Percentiles rank a stretch among this genome's conserved stretches.
Evolutionary conservation across 2,797 vertebrate genomes (phyloP).

Genomic region (Enteromius viviparus): DNA sequence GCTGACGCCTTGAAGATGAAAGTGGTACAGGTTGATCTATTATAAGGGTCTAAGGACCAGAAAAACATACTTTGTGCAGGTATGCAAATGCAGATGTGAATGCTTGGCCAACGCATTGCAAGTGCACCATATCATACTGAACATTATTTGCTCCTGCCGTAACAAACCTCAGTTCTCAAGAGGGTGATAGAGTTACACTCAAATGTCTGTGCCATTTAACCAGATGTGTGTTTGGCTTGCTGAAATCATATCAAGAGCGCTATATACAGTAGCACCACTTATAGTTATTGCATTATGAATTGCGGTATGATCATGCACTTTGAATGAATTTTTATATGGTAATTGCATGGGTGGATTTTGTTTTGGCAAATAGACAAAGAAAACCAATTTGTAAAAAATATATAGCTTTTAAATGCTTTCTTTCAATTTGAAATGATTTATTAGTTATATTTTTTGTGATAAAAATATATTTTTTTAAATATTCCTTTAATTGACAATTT

Average conservation of each 20-base stretch:
- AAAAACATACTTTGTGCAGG: conserved; percentile 31
- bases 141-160: conserved; percentile 1
- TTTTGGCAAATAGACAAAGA: neutral
- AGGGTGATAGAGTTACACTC: conserved; percentile 15
- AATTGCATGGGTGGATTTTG: neutral
- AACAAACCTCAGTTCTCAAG: conserved; percentile 11
- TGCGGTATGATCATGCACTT: no score
- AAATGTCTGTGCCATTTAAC: conserved; percentile 10
- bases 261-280: neutral
- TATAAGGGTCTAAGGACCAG: conserved; percentile 28
- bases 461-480: neutral
- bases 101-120: neutral
- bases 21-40: conserved; percentile 45
- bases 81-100: neutral
- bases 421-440: neutral
- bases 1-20: neutral
- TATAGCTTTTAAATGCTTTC: neutral
- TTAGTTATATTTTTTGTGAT: neutral
- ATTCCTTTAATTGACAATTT: neutral
- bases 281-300: conserved; percentile 1
- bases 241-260: neutral
- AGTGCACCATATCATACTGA: conserved; percentile 1
- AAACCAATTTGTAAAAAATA: neutral
- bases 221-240: conserved; percentile 16
- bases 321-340: neutral